phyloP scores from a whole-genome alignment of 2,113 vertebrate genomes.

The Ameiurus melas region DNA sequence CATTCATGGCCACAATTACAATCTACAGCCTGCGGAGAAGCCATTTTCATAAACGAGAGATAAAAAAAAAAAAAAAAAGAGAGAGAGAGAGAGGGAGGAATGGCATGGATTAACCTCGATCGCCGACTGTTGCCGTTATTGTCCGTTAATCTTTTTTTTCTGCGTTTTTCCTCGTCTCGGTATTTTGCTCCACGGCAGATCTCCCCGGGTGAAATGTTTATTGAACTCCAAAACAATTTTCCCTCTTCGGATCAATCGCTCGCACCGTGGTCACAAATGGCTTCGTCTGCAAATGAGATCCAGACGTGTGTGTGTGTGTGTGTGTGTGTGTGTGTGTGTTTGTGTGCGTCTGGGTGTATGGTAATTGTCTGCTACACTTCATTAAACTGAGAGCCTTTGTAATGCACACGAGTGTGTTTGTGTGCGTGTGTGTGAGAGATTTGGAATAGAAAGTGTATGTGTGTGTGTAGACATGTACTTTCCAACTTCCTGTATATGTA shows the following conservation, averaged over 20 bases:
- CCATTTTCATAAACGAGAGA: conserved; percentile 44
- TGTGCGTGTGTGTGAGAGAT: neutral
- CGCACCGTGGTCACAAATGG: conserved; percentile 35
- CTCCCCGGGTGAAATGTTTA: conserved; percentile 64
- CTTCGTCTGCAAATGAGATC: conserved; percentile 58
- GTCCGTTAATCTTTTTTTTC: conserved; percentile 26
- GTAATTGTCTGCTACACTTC: conserved; percentile 52
- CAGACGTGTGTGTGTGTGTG: conserved; percentile 36
- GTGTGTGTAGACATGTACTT: neutral
- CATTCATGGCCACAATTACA: conserved; percentile 42
- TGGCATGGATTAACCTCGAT: conserved; percentile 40
- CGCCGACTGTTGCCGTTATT: conserved; percentile 32
- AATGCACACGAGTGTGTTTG: neutral
- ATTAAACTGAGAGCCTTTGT: conserved; percentile 44
- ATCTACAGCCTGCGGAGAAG: conserved; percentile 44
- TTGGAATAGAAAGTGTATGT: neutral
- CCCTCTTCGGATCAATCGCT: conserved; percentile 59
- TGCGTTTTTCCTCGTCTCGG: conserved; percentile 8
- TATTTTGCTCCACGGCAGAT: conserved; percentile 37
- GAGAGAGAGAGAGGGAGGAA: conserved; percentile 5
- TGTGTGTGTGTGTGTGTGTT: neutral
- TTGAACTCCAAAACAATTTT: conserved; percentile 66
- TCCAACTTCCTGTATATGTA: neutral
- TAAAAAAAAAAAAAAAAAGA: conserved; percentile 53
- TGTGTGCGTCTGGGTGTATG: conserved; percentile 21